These are phyloP conservation scores for Pelodiscus sinensis DNA, from an alignment of 2,113 vertebrate genomes.

Conservation along the genomic window DNA sequence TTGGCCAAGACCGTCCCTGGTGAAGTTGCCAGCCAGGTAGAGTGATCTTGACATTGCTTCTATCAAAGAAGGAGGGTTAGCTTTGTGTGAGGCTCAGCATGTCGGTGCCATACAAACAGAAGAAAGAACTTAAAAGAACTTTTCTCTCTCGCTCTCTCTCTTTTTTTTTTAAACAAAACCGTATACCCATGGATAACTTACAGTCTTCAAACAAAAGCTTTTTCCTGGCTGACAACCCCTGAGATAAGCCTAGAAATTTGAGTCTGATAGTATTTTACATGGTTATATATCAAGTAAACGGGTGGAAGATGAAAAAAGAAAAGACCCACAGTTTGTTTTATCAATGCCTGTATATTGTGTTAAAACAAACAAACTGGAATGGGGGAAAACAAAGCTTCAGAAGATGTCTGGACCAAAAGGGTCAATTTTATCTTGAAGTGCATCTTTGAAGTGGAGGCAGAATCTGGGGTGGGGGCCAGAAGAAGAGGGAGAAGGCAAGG, in stretches of 20 bases:
- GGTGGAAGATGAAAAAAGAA: slow-evolving; percentile 46
- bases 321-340: slow-evolving; percentile 58
- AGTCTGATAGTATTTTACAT: slow-evolving; percentile 59
- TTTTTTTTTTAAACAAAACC: slow-evolving; percentile 26
- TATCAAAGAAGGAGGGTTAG: slow-evolving; percentile 28
- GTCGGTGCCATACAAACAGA: slow-evolving; percentile 24
- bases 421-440: slow-evolving; percentile 58
- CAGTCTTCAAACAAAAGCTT: slow-evolving; percentile 68
- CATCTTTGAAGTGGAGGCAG: slow-evolving; percentile 33
- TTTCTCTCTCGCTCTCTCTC: neutral
- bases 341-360: slow-evolving; percentile 54
- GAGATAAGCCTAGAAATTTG: slow-evolving; percentile 64
- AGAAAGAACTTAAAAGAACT: slow-evolving; percentile 54
- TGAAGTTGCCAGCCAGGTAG: slow-evolving; percentile 38
- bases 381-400: slow-evolving; percentile 33
- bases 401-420: slow-evolving; percentile 46
- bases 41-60: slow-evolving; percentile 28
- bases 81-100: slow-evolving; percentile 49
- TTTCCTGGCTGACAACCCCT: slow-evolving; percentile 54
- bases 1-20: slow-evolving; percentile 11
- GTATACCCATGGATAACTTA: slow-evolving; percentile 53
- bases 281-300: slow-evolving; percentile 45
- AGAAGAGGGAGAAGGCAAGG: neutral
- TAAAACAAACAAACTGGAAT: slow-evolving; percentile 56
- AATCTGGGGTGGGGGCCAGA: neutral